These are phyloP conservation scores for Tetranychus cinnabarinus DNA, from an alignment of 1,140 invertebrate genomes.

Conservation along the genomic window DNA sequence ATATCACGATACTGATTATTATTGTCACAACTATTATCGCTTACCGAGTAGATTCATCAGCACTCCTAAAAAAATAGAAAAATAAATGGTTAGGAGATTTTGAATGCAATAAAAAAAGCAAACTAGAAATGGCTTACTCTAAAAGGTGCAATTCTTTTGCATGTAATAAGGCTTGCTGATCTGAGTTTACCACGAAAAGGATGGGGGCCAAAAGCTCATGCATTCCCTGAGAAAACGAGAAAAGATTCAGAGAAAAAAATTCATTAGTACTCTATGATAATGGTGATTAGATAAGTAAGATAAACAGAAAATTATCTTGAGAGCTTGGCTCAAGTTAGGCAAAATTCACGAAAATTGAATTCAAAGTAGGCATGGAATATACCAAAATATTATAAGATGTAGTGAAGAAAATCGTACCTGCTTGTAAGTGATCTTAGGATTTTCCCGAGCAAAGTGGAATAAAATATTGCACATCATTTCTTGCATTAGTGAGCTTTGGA, in stretches of 20 bases:
- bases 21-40: background rate
- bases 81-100: background rate
- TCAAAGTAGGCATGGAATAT: too few relatives aligned
- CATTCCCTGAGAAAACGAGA: slow-evolving; percentile 35
- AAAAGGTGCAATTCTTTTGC: slow-evolving; percentile 22
- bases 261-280: background rate
- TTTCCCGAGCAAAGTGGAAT: slow-evolving; percentile 44
- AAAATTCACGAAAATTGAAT: too few relatives aligned
- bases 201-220: slow-evolving; percentile 52
- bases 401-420: slow-evolving; percentile 23
- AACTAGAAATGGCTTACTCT: slow-evolving; percentile 15
- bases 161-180: slow-evolving; percentile 36
- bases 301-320: too few relatives aligned
- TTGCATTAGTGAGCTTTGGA: slow-evolving; percentile 37
- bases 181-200: slow-evolving; percentile 43
- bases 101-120: background rate
- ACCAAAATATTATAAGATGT: background rate
- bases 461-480: slow-evolving; percentile 42
- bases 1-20: too few relatives aligned
- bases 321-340: too few relatives aligned
- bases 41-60: background rate
- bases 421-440: slow-evolving; percentile 42
- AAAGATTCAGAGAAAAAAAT: background rate
- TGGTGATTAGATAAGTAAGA: too few relatives aligned
- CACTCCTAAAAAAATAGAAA: background rate